Evolutionary conservation across 2,113 vertebrate genomes (phyloP).

Genomic region (Coptodon rendalli): DNA sequence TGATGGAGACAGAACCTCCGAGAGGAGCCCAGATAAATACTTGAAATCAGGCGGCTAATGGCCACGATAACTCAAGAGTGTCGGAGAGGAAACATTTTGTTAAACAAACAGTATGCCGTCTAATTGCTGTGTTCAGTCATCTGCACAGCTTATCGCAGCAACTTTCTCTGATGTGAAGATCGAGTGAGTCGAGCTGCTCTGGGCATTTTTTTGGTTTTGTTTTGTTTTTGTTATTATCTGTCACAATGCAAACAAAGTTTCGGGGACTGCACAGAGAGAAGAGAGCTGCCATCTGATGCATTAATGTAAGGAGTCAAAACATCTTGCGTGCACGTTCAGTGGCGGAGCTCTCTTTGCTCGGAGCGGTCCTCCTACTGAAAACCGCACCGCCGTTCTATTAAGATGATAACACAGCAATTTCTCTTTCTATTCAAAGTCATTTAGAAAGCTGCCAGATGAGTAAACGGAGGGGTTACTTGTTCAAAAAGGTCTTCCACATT

Average conservation of each 20-base stretch:
- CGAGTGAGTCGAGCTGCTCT: conserved; percentile 16
- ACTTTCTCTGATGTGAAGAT: conserved; percentile 55
- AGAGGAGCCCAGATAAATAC: conserved; percentile 80
- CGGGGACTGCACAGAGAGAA: background rate
- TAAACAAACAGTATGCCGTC: conserved; percentile 89
- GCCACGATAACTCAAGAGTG: conserved; percentile 88
- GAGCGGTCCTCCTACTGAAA: background rate
- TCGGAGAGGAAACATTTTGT: conserved; percentile 82
- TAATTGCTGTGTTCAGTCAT: conserved; percentile 91
- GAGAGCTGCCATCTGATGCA: background rate
- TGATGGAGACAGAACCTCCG: conserved; percentile 72
- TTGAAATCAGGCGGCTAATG: conserved; percentile 87
- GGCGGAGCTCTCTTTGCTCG: background rate
- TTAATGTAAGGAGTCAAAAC: conserved; percentile 2
- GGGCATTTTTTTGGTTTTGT: conserved; percentile 4
- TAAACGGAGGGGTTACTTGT: background rate
- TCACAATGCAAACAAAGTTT: background rate
- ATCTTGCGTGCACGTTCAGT: background rate
- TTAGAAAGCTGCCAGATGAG: background rate
- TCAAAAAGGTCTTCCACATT: background rate
- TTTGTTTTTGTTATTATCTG: conserved; percentile 2
- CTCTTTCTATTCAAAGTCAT: background rate
- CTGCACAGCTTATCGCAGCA: conserved; percentile 69
- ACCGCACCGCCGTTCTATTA: background rate
- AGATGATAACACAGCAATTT: background rate